Percentiles rank a stretch among this genome's conserved stretches.
Evolutionary conservation across 2,113 vertebrate species (phyloP).

Genomic region (Dipodomys merriami): DNA sequence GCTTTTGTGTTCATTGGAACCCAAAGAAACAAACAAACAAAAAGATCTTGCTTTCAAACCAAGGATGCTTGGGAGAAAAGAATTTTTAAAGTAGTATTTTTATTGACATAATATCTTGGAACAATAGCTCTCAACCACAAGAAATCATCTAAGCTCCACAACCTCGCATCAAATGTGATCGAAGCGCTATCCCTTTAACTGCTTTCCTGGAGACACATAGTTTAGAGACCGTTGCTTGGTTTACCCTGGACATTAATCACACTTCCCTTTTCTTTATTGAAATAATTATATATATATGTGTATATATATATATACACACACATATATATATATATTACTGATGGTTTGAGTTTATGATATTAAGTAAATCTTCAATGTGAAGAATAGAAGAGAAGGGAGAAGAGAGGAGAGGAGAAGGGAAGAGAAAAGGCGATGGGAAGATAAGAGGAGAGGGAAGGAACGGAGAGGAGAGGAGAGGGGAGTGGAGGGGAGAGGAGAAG

Average conservation of each 20-base stretch:
- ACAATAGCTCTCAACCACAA: slow-evolving; percentile 79
- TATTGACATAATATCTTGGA: slow-evolving; percentile 83
- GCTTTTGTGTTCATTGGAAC: slow-evolving; percentile 73
- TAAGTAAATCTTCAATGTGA: slow-evolving; percentile 14
- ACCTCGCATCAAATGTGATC: slow-evolving; percentile 78
- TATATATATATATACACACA: too few species aligned
- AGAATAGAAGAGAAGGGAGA: too few species aligned
- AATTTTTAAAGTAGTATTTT: slow-evolving; percentile 80
- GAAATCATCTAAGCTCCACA: slow-evolving; percentile 76
- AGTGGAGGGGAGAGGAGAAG: too few species aligned
- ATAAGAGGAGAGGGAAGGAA: too few species aligned
- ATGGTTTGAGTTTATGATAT: slow-evolving; percentile 53
- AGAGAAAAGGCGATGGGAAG: too few species aligned
- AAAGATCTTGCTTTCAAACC: slow-evolving; percentile 64
- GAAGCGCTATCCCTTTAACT: slow-evolving; percentile 82
- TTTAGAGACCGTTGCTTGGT: slow-evolving; percentile 78
- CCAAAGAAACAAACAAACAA: slow-evolving; percentile 60
- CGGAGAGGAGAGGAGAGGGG: rapidly evolving
- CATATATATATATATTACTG: background rate
- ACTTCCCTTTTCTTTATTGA: slow-evolving; percentile 82
- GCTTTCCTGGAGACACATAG: slow-evolving; percentile 81
- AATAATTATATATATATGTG: slow-evolving; percentile 56
- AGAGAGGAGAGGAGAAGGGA: too few species aligned
- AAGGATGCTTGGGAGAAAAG: slow-evolving; percentile 70
- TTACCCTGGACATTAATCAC: slow-evolving; percentile 80